Evolutionary conservation across 2,888 invertebrate genomes (phyloP).

Genomic region (Notocelia uddmanniana): DNA sequence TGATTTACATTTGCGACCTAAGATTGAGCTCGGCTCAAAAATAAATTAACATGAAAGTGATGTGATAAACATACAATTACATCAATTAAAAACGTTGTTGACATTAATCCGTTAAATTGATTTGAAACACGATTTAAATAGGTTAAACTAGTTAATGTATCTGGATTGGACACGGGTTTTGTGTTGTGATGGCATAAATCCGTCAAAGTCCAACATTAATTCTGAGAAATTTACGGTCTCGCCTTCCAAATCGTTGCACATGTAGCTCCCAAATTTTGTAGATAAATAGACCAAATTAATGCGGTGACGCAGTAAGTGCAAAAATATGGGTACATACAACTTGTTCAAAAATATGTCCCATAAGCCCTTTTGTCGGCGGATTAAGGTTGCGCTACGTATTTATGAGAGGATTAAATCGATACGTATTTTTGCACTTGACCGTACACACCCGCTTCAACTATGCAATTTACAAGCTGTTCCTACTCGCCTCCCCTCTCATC

Average conservation of each 20-base stretch:
- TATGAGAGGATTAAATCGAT: too few relatives aligned
- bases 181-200: constrained; percentile 1
- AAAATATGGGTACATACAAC: too few relatives aligned
- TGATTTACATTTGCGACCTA: too few relatives aligned
- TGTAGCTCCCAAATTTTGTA: constrained; percentile 31
- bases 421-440: too few relatives aligned
- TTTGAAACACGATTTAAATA: neutral
- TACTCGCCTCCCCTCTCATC: neutral
- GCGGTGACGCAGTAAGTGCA: neutral
- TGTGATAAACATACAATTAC: too few relatives aligned
- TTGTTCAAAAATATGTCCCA: too few relatives aligned
- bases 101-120: neutral
- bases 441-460: neutral
- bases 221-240: constrained; percentile 1
- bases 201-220: constrained; percentile 20
- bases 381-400: too few relatives aligned
- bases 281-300: constrained; percentile 47
- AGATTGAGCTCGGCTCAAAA: too few relatives aligned
- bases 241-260: constrained; percentile 9
- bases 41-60: too few relatives aligned
- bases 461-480: neutral
- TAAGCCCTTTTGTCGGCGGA: too few relatives aligned
- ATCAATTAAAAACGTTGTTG: too few relatives aligned
- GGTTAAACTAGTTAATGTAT: neutral
- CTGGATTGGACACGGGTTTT: neutral